A percentile compares a stretch with the other conserved stretches of the same genome.
These are phyloP conservation scores for Halcyon badia DNA, from an alignment of 2,797 vertebrate species.

Conservation along the genomic window DNA sequence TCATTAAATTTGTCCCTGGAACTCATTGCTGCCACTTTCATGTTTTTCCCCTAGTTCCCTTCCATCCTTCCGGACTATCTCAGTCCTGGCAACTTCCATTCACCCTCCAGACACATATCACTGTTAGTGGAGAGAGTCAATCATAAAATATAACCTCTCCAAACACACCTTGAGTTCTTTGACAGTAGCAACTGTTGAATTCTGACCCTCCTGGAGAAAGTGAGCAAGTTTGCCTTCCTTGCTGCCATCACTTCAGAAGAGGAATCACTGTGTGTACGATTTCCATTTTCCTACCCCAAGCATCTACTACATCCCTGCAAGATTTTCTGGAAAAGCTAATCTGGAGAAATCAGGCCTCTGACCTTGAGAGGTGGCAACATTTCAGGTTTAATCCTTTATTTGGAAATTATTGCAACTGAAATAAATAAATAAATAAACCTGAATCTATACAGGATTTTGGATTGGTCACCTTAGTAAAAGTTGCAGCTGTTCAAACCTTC, in stretches of 20 bases:
- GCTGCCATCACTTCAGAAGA: background rate
- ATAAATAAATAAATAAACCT: background rate
- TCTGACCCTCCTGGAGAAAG: background rate
- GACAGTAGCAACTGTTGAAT: background rate
- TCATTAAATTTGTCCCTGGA: background rate
- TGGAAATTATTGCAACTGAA: background rate
- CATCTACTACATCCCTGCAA: background rate
- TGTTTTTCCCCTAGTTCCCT: background rate
- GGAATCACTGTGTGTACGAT: fast-evolving
- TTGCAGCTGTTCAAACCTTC: background rate
- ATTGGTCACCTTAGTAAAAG: background rate
- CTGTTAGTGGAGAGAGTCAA: background rate
- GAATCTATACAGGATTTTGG: background rate
- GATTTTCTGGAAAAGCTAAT: background rate
- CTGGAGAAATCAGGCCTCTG: background rate
- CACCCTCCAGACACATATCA: background rate
- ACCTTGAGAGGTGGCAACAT: background rate
- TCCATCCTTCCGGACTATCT: background rate
- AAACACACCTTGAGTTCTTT: background rate
- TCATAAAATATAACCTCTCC: background rate
- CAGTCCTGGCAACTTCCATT: background rate
- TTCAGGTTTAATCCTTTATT: background rate
- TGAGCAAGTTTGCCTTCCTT: background rate
- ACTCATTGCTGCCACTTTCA: background rate
- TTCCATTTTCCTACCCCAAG: background rate